A percentile compares a stretch with the other conserved stretches of the same genome.
Conservation (phyloP, 2,797 vertebrate species). For the Falco concolor region DNA sequence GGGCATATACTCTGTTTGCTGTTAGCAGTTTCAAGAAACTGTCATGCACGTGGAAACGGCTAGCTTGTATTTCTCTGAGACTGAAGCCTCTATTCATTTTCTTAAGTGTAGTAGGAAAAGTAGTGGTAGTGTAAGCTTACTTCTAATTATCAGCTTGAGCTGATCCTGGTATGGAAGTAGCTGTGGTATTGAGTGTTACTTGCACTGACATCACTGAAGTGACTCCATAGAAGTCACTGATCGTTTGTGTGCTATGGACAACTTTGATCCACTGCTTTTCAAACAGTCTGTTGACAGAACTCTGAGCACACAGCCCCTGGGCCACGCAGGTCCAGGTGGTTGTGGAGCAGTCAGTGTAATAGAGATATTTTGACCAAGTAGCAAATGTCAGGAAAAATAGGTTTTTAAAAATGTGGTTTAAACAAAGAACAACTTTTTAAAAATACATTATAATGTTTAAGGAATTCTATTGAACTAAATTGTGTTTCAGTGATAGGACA, state of each 20-base stretch:
- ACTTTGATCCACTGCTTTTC: neutral
- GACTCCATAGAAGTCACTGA: neutral
- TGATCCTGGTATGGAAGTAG: neutral
- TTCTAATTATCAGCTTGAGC: slow-evolving; percentile 3
- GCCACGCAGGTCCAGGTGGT: neutral
- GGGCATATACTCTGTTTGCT: neutral
- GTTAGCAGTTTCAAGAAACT: neutral
- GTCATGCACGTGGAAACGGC: neutral
- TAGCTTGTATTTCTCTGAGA: neutral
- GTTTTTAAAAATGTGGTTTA: neutral
- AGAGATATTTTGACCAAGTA: neutral
- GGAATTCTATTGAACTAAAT: neutral
- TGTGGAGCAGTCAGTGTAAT: neutral
- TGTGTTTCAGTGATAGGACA: neutral
- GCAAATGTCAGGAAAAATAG: neutral
- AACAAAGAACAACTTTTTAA: neutral
- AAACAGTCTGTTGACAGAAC: neutral
- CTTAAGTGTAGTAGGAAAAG: neutral
- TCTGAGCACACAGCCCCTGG: neutral
- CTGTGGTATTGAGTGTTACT: neutral
- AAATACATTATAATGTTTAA: neutral
- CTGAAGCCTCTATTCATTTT: slow-evolving; percentile 5
- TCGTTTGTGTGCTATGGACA: slow-evolving; percentile 14
- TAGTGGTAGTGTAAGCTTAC: slow-evolving; percentile 21
- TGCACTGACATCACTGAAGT: neutral